A percentile compares a stretch with the other conserved stretches of the same genome.
Conservation (phyloP, 2,888 invertebrate species). For the Oscheius sp. region DNA sequence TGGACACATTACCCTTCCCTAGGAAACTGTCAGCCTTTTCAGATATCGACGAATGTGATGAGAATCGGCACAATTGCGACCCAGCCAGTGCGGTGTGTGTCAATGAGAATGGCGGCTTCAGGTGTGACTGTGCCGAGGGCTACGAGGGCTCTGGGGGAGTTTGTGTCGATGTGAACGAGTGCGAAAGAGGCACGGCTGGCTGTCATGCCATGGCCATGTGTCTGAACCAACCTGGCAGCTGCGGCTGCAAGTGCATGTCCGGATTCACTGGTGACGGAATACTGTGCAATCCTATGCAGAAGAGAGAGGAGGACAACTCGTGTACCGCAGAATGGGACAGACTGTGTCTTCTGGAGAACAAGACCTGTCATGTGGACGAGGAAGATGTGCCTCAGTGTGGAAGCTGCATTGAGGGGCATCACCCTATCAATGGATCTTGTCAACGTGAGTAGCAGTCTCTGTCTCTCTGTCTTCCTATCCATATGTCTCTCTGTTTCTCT, state of each 20-base stretch:
- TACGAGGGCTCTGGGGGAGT: constrained; percentile 83
- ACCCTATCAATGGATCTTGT: constrained; percentile 68
- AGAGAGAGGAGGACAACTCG: constrained; percentile 36
- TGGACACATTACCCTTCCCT: neutral
- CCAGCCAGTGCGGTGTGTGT: constrained; percentile 82
- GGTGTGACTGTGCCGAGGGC: constrained; percentile 87
- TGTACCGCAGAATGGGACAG: constrained; percentile 66
- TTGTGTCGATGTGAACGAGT: constrained; percentile 65
- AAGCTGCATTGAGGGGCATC: constrained; percentile 65
- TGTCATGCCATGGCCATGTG: constrained; percentile 64
- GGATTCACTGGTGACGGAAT: constrained; percentile 66
- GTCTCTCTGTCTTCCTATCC: neutral
- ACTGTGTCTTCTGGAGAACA: constrained; percentile 64
- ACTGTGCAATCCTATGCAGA: constrained; percentile 49
- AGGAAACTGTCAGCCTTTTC: neutral
- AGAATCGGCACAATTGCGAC: constrained; percentile 67
- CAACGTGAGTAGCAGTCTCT: constrained; percentile 50
- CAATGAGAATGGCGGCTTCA: constrained; percentile 88
- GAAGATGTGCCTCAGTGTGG: constrained; percentile 71
- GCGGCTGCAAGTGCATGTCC: constrained; percentile 85
- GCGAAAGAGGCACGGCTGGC: constrained; percentile 58
- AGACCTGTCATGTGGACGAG: constrained; percentile 69
- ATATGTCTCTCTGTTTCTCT: neutral
- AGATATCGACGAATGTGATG: constrained; percentile 70
- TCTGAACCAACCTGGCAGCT: constrained; percentile 76